A percentile compares a stretch with the other conserved stretches of the same genome.
Conservation (phyloP, 2,113 vertebrate genomes). For the Panurus biarmicus region DNA sequence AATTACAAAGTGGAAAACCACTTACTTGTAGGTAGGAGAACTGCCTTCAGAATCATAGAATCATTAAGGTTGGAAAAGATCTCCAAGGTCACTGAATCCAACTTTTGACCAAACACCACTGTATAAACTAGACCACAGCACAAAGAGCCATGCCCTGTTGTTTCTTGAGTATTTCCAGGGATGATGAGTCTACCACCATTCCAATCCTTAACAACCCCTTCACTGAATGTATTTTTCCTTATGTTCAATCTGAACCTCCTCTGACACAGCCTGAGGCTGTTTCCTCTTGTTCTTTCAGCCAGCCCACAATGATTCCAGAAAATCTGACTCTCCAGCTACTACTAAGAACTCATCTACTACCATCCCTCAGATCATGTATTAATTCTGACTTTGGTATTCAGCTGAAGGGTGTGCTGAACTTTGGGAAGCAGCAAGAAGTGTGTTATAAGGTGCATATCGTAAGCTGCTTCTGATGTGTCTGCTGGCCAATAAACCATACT, state of each 20-base stretch:
- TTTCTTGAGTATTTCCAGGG: neutral
- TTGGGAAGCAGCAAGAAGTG: neutral
- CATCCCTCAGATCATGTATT: neutral
- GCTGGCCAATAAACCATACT: neutral
- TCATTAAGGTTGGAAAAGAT: neutral
- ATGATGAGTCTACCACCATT: neutral
- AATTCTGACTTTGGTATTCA: neutral
- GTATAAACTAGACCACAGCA: no score
- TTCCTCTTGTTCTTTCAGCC: neutral
- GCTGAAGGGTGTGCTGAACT: neutral
- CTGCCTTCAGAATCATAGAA: neutral
- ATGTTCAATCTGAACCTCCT: neutral
- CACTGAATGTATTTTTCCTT: neutral
- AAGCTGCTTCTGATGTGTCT: neutral
- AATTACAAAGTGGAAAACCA: neutral
- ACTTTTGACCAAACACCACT: neutral
- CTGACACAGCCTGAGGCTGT: neutral
- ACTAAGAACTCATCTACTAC: neutral
- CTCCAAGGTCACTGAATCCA: neutral
- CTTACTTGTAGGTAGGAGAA: neutral
- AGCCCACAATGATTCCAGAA: neutral
- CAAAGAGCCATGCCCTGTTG: neutral
- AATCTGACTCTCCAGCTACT: neutral
- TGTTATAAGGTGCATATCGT: accelerated
- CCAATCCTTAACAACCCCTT: neutral